Conservation (phyloP, 2,888 invertebrate genomes). For the Limnephilus rhombicus region DNA sequence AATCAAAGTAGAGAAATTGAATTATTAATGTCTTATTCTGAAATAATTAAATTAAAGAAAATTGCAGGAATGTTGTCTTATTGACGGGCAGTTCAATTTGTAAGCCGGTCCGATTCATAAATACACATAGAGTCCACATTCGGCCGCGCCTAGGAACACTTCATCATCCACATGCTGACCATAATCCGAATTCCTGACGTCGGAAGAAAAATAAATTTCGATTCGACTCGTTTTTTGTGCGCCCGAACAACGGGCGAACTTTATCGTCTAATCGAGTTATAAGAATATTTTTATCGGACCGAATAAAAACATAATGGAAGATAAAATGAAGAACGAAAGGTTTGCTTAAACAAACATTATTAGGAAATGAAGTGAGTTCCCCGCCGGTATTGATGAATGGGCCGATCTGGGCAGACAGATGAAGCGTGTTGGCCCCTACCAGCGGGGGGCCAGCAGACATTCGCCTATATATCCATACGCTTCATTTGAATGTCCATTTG, state of each 20-base stretch:
- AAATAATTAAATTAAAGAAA: constrained; percentile 27
- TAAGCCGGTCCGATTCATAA: constrained; percentile 24
- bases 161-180: constrained; percentile 40
- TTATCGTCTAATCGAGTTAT: constrained; percentile 56
- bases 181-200: constrained; percentile 46
- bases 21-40: constrained; percentile 32
- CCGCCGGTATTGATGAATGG: constrained; percentile 65
- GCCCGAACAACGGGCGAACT: constrained; percentile 39
- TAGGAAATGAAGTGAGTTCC: constrained; percentile 61
- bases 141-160: constrained; percentile 29
- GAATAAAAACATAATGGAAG: constrained; percentile 53
- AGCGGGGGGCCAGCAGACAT: constrained; percentile 53
- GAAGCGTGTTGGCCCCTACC: constrained; percentile 54
- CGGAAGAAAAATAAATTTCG: constrained; percentile 45
- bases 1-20: constrained; percentile 12
- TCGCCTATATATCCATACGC: constrained; percentile 49
- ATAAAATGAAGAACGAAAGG: constrained; percentile 44
- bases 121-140: neutral
- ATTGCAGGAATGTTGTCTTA: constrained; percentile 31
- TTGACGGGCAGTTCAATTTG: constrained; percentile 42
- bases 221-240: constrained; percentile 36
- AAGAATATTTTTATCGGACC: constrained; percentile 56
- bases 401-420: constrained; percentile 56
- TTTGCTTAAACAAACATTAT: constrained; percentile 59
- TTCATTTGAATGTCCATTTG: constrained; percentile 51